These are phyloP conservation scores for Hedychridium roseum DNA, from an alignment of 2,888 invertebrate species.

Conservation along the genomic window DNA sequence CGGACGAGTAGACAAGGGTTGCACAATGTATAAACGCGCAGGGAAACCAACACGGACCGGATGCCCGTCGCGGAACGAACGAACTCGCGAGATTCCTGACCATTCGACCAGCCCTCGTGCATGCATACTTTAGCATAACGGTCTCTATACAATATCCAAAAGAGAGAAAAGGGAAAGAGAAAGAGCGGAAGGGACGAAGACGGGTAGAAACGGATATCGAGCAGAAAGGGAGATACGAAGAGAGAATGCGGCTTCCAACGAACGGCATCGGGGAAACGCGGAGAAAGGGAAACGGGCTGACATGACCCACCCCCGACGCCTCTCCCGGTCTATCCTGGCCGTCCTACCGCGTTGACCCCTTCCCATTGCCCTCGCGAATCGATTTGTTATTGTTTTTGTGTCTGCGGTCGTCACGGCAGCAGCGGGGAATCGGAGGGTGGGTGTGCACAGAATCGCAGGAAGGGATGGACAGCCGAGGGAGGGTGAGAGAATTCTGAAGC, in stretches of 20 bases:
- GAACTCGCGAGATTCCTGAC: constrained; percentile 46
- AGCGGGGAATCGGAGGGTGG: constrained; percentile 15
- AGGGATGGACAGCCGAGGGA: constrained; percentile 3
- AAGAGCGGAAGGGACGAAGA: constrained; percentile 25
- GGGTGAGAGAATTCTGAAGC: too few species aligned
- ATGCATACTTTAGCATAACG: constrained; percentile 53
- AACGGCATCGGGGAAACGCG: constrained; percentile 17
- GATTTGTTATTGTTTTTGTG: constrained; percentile 64
- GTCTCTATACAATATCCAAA: constrained; percentile 50
- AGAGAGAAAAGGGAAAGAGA: constrained; percentile 29
- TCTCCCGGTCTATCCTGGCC: constrained; percentile 21
- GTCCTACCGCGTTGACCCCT: constrained; percentile 50
- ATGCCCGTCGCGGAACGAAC: constrained; percentile 39
- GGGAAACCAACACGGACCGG: constrained; percentile 33
- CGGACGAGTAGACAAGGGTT: constrained; percentile 9
- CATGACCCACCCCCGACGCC: constrained; percentile 12
- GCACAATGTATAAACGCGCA: constrained; percentile 18
- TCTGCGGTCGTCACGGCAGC: constrained; percentile 58
- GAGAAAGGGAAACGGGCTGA: constrained; percentile 17
- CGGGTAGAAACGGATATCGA: too few species aligned
- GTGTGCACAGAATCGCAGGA: constrained; percentile 1
- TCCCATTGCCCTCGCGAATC: constrained; percentile 56
- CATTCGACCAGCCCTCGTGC: constrained; percentile 49
- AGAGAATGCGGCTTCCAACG: too few species aligned
- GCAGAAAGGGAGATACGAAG: too few species aligned